phyloP scores from a whole-genome alignment of 2,888 invertebrate genomes.

The Dermolepida albohirtum region DNA sequence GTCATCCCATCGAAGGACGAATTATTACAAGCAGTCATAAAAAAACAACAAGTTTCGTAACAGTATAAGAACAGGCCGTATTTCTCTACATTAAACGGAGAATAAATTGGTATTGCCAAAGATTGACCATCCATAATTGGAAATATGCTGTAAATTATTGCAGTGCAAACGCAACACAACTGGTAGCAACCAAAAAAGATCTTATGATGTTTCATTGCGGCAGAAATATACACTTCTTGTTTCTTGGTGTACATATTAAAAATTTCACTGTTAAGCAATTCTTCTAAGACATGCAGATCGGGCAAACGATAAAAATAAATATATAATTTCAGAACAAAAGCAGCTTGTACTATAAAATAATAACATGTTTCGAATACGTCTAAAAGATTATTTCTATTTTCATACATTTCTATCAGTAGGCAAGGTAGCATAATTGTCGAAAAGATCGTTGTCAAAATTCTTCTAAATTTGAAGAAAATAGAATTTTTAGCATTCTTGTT shows the following conservation, averaged over 20 bases:
- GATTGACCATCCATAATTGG: conserved; percentile 4
- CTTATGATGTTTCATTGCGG: neutral
- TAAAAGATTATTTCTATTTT: neutral
- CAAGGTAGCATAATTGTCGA: too few relatives aligned
- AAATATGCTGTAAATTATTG: neutral
- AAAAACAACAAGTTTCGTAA: conserved; percentile 1
- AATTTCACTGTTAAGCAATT: neutral
- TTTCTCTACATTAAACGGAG: neutral
- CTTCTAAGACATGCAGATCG: neutral
- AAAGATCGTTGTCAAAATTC: too few relatives aligned
- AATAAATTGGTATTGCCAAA: conserved; percentile 8
- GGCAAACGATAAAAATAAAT: conserved; percentile 3
- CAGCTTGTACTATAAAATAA: neutral
- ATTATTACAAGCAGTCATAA: conserved; percentile 5
- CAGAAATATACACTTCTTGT: neutral
- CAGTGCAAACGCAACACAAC: conserved; percentile 1
- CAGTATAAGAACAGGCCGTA: neutral
- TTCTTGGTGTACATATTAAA: neutral
- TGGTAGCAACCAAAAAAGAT: neutral
- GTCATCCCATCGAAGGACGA: conserved; percentile 1
- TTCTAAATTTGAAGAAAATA: too few relatives aligned
- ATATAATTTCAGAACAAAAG: conserved; percentile 1
- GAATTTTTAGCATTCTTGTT: too few relatives aligned
- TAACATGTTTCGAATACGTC: conserved; percentile 1
- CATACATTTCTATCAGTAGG: too few relatives aligned